These are phyloP conservation scores for Lepus timidus DNA, from an alignment of 2,113 vertebrate species.

Conservation along the genomic window DNA sequence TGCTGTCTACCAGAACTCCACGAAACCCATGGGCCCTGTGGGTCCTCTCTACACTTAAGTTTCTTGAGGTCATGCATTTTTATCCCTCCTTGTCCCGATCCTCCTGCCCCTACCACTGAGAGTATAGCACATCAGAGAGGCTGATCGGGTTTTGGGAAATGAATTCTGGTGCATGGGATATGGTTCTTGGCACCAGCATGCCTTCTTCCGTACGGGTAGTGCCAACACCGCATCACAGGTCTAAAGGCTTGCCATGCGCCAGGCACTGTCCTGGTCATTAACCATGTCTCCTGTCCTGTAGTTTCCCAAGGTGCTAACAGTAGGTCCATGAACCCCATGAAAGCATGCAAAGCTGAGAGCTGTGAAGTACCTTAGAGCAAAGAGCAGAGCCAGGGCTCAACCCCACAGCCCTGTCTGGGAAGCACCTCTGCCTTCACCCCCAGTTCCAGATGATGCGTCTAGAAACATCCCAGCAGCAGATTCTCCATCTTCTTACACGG, in stretches of 20 bases:
- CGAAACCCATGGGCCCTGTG: neutral
- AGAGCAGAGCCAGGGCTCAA: neutral
- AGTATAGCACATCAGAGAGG: neutral
- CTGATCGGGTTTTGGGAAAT: neutral
- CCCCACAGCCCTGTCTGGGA: neutral
- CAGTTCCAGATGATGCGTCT: neutral
- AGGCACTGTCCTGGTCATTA: neutral
- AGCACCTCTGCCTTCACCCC: neutral
- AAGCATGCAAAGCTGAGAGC: neutral
- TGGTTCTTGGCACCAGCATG: too few relatives aligned
- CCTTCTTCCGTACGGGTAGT: neutral
- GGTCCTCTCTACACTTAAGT: neutral
- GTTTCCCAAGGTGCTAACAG: neutral
- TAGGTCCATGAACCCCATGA: neutral
- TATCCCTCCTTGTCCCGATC: neutral
- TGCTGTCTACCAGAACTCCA: neutral
- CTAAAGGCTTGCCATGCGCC: neutral
- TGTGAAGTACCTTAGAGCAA: neutral
- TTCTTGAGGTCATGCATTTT: neutral
- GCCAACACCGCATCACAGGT: fast-evolving
- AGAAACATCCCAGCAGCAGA: neutral
- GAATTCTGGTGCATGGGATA: neutral
- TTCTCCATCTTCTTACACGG: neutral
- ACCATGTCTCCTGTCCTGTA: too few relatives aligned
- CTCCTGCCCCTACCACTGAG: neutral